phyloP scores from a whole-genome alignment of 2,113 vertebrate genomes.

The Thermophis baileyi region DNA sequence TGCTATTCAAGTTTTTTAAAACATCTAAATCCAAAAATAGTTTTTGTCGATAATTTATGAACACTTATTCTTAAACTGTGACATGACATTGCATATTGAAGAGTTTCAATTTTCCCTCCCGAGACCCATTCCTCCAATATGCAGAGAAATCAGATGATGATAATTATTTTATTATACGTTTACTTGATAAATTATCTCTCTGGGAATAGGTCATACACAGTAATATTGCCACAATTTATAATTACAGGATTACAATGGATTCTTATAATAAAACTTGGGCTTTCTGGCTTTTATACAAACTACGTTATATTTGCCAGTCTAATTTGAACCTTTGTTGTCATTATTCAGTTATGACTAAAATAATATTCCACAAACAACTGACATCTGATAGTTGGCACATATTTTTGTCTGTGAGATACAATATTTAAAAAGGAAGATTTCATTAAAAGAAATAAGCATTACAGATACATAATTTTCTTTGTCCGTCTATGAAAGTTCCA shows the following conservation, averaged over 20 bases:
- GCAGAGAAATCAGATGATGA: slow-evolving; percentile 41
- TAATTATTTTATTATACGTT: slow-evolving; percentile 58
- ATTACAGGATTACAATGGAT: slow-evolving; percentile 54
- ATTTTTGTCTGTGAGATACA: slow-evolving; percentile 14
- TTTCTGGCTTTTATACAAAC: slow-evolving; percentile 39
- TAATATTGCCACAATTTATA: slow-evolving; percentile 57
- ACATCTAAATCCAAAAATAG: background rate
- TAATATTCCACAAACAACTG: slow-evolving; percentile 19
- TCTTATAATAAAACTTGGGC: slow-evolving; percentile 41
- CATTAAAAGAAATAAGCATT: slow-evolving; percentile 19
- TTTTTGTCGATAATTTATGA: background rate
- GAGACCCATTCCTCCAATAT: background rate
- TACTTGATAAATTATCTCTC: slow-evolving; percentile 50
- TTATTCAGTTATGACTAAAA: slow-evolving; percentile 30
- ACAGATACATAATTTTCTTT: background rate
- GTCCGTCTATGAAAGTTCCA: slow-evolving; percentile 2
- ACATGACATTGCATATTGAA: background rate
- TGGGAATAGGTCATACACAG: slow-evolving; percentile 55
- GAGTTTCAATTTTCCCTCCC: background rate
- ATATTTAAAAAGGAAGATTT: slow-evolving; percentile 21
- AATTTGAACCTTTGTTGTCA: slow-evolving; percentile 21
- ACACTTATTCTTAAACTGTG: background rate
- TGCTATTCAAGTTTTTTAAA: background rate
- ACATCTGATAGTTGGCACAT: slow-evolving; percentile 41
- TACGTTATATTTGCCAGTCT: slow-evolving; percentile 16